A percentile compares a stretch with the other conserved stretches of the same genome.
Conservation (phyloP, 2,888 invertebrate genomes). For the Pristionchus exspectatus region DNA sequence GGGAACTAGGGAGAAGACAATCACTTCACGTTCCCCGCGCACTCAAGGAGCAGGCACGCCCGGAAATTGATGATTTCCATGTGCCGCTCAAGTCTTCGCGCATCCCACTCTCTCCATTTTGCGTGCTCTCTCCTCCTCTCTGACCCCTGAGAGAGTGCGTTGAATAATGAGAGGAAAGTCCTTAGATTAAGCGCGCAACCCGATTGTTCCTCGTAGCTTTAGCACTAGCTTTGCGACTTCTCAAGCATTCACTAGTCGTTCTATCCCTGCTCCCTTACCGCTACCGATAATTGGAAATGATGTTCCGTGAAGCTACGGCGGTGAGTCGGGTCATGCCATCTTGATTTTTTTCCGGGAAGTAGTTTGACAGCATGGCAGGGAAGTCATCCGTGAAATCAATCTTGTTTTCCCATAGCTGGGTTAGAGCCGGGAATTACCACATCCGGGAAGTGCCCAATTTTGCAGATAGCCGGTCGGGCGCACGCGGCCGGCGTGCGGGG, state of each 20-base stretch:
- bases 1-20: background rate
- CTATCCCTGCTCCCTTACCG: background rate
- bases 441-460: background rate
- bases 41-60: background rate
- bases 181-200: background rate
- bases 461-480: conserved; percentile 71
- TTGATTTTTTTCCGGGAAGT: no score
- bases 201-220: background rate
- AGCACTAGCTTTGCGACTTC: background rate
- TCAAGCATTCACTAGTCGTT: background rate
- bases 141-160: background rate
- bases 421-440: background rate
- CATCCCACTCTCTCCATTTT: background rate
- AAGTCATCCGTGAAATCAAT: background rate
- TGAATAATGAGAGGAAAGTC: background rate
- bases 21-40: conserved; percentile 32
- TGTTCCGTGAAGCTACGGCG: no score
- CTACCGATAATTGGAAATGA: background rate
- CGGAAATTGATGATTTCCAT: conserved; percentile 47
- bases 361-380: no score
- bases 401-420: background rate
- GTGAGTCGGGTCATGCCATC: no score
- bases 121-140: background rate
- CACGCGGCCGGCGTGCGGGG: conserved; percentile 66
- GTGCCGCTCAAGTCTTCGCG: background rate